Percentiles rank a stretch among this genome's conserved stretches.
phyloP scores from a whole-genome alignment of 1,140 invertebrate genomes.

The Brachionus manjavacas region DNA sequence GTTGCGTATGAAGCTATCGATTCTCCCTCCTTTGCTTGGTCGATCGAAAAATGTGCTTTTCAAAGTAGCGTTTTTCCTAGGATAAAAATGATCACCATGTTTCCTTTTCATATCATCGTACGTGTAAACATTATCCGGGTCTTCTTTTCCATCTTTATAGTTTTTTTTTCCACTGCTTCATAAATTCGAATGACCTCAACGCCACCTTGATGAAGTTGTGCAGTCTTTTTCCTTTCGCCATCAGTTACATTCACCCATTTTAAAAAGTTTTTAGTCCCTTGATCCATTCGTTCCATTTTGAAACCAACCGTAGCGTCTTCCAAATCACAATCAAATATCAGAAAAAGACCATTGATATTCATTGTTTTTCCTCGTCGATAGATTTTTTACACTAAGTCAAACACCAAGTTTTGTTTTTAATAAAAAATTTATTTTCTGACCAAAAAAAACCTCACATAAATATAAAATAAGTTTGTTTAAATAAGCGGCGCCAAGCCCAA shows the following conservation, averaged over 20 bases:
- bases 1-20: neutral
- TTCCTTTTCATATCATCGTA: neutral
- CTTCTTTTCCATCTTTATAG: neutral
- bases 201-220: neutral
- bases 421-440: no score
- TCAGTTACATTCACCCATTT: neutral
- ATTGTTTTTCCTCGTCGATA: neutral
- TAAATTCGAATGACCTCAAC: neutral
- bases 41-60: constrained; percentile 4
- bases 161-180: neutral
- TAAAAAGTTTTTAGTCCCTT: neutral
- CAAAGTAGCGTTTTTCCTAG: neutral
- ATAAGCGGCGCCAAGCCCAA: no score
- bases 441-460: no score
- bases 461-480: no score
- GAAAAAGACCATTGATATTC: neutral
- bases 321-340: neutral
- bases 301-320: neutral
- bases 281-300: neutral
- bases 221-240: neutral
- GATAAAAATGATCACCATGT: neutral
- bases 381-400: neutral
- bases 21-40: neutral
- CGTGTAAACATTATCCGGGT: neutral
- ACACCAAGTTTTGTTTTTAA: neutral